phyloP scores from a whole-genome alignment of 2,888 invertebrate genomes.

The Mylabris sibirica region DNA sequence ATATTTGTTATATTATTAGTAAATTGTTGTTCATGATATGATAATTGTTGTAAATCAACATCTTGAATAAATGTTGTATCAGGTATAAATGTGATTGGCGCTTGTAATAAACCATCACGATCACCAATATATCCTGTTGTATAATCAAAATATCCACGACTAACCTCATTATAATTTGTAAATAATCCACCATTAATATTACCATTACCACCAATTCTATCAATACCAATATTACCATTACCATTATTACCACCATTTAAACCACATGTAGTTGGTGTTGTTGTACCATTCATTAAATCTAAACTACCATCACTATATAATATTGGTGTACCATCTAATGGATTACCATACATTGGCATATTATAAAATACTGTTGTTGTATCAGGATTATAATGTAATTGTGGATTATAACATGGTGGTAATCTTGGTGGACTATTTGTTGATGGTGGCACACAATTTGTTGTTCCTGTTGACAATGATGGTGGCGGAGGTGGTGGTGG shows the following conservation, averaged over 20 bases:
- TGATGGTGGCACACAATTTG: constrained; percentile 41
- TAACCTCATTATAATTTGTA: background rate
- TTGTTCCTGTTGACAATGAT: background rate
- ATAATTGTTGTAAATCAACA: constrained; percentile 10
- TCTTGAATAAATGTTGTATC: constrained; percentile 4
- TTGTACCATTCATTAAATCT: background rate
- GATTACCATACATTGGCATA: constrained; percentile 52
- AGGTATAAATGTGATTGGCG: constrained; percentile 16
- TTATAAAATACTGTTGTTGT: constrained; percentile 49
- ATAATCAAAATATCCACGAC: constrained; percentile 4
- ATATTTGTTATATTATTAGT: background rate
- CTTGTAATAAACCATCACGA: constrained; percentile 19
- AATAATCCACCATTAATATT: background rate
- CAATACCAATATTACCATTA: background rate
- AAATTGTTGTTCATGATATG: constrained; percentile 18
- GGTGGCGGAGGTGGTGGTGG: background rate
- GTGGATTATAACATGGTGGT: constrained; percentile 40
- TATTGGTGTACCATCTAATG: constrained; percentile 49
- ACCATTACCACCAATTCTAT: background rate
- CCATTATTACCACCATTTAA: background rate
- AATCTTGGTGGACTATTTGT: constrained; percentile 48
- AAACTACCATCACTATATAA: background rate
- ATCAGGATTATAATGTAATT: constrained; percentile 32
- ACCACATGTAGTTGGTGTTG: background rate
- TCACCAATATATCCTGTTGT: background rate